phyloP scores from a whole-genome alignment of 2,113 vertebrate genomes.

The Eulemur macaco region DNA sequence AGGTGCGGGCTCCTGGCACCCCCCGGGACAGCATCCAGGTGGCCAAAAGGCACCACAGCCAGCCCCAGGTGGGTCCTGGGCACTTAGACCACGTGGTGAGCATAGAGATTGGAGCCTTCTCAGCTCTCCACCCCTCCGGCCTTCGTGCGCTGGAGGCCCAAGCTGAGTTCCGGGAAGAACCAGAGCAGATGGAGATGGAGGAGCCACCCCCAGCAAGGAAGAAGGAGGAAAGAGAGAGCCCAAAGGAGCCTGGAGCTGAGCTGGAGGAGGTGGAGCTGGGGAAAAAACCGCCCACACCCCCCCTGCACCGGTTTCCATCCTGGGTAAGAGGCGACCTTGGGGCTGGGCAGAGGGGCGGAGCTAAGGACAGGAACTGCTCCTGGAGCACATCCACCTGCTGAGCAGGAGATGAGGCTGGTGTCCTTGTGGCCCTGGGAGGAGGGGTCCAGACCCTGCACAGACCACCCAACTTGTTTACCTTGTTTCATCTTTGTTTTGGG shows the following conservation, averaged over 20 bases:
- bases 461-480: not conserved
- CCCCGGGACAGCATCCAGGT: constrained; percentile 82
- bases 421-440: no score
- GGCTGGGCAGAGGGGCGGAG: not conserved
- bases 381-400: not conserved
- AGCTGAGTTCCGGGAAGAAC: constrained; percentile 83
- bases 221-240: constrained; percentile 61
- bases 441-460: not conserved
- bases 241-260: constrained; percentile 61
- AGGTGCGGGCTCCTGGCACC: constrained; percentile 54
- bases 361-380: accelerated
- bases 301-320: constrained; percentile 96
- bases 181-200: constrained; percentile 82
- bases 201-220: constrained; percentile 69
- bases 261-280: constrained; percentile 78
- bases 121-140: constrained; percentile 69
- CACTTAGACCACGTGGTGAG: constrained; percentile 89
- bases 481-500: not conserved
- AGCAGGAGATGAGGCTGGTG: not conserved
- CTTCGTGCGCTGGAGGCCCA: constrained; percentile 81
- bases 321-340: constrained; percentile 88
- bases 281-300: constrained; percentile 95
- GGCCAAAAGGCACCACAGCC: constrained; percentile 95
- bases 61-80: constrained; percentile 89
- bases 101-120: constrained; percentile 87